Percentiles rank a stretch among this genome's conserved stretches.
phyloP scores from a whole-genome alignment of 2,113 vertebrate genomes.

The Phoenicopterus ruber region DNA sequence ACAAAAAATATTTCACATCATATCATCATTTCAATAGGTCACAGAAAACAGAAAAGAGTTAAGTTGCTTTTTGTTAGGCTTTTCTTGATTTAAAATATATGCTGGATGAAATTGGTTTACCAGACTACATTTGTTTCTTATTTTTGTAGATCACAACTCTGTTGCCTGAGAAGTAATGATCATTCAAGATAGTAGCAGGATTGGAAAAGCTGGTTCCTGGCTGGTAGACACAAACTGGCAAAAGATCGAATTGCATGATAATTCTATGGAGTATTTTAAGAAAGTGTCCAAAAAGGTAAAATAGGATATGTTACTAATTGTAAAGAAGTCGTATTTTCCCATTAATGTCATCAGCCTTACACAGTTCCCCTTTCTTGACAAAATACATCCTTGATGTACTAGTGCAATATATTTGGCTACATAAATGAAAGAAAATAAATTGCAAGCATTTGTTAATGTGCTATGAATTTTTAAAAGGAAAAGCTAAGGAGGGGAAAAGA shows the following conservation, averaged over 20 bases:
- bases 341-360: not conserved
- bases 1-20: not conserved
- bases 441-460: not conserved
- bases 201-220: not conserved
- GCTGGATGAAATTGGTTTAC: not conserved
- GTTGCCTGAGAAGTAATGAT: not conserved
- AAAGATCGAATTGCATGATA: not conserved
- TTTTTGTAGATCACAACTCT: not conserved
- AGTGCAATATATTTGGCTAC: not conserved
- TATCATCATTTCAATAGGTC: not conserved
- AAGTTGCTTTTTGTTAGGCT: not conserved
- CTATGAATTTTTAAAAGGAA: not conserved
- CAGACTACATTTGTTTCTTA: not conserved
- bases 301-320: not conserved
- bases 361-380: not conserved
- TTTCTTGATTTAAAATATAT: not conserved
- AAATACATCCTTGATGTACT: not conserved
- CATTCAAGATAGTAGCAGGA: not conserved
- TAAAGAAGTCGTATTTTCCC: not conserved
- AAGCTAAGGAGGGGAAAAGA: not conserved
- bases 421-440: not conserved
- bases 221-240: not conserved
- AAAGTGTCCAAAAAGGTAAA: not conserved
- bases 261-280: not conserved
- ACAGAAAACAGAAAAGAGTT: not conserved